A percentile compares a stretch with the other conserved stretches of the same genome.
phyloP scores from a whole-genome alignment of 2,797 vertebrate genomes.

The Hippoglossus hippoglossus region DNA sequence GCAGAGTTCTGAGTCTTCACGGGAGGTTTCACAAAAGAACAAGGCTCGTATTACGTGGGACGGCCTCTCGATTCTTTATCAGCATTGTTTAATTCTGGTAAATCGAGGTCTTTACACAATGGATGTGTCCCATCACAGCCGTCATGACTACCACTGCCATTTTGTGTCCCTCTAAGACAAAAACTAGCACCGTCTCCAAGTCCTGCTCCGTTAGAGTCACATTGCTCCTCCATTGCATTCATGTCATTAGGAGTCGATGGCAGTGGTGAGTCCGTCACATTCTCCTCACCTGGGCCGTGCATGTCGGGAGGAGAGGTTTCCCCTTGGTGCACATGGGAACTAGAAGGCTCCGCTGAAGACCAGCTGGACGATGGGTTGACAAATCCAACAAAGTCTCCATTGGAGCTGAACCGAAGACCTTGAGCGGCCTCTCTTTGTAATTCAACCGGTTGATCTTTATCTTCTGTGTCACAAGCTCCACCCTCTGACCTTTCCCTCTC shows the following conservation, averaged over 20 bases:
- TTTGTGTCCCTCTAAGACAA: constrained; percentile 14
- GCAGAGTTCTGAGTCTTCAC: too few relatives aligned
- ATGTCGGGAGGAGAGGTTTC: constrained; percentile 13
- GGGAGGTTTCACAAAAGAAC: too few relatives aligned
- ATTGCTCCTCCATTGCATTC: neutral
- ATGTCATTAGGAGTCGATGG: neutral
- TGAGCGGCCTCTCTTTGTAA: constrained; percentile 11
- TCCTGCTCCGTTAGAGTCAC: constrained; percentile 4
- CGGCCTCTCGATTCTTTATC: constrained; percentile 6
- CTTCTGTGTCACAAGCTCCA: constrained; percentile 10
- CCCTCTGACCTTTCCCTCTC: constrained; percentile 7
- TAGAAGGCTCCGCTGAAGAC: constrained; percentile 19
- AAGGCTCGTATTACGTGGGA: constrained; percentile 2
- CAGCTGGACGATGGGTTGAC: constrained; percentile 43
- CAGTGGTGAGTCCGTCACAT: constrained; percentile 3
- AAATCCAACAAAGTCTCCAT: constrained; percentile 72
- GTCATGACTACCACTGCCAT: neutral
- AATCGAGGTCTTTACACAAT: constrained; percentile 14
- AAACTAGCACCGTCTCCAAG: constrained; percentile 1
- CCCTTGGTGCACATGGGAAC: constrained; percentile 10
- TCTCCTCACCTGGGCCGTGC: constrained; percentile 21
- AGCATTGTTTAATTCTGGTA: constrained; percentile 10
- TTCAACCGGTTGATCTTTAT: constrained; percentile 20
- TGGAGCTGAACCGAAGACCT: constrained; percentile 65
- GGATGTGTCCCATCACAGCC: constrained; percentile 9